Percentiles rank a stretch among this genome's conserved stretches.
phyloP scores from a whole-genome alignment of 2,888 invertebrate species.

The Leucania comma region DNA sequence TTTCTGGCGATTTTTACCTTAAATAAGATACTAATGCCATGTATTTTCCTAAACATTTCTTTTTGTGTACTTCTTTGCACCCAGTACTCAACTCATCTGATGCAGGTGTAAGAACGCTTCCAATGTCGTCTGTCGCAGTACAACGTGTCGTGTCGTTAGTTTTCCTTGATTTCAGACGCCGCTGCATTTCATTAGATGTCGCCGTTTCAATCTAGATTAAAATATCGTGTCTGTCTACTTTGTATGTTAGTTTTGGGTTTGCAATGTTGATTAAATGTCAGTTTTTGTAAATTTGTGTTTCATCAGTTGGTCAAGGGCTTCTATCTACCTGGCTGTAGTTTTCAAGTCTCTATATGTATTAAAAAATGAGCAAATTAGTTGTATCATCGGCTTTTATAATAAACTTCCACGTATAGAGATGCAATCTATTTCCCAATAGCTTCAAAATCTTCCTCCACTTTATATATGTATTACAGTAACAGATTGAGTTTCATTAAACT shows the following conservation, averaged over 20 bases:
- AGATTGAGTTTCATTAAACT: too few species aligned
- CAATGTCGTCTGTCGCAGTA: slow-evolving; percentile 59
- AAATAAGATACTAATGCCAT: neutral
- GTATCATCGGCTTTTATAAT: neutral
- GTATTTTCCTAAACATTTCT: neutral
- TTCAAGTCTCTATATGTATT: neutral
- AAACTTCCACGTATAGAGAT: neutral
- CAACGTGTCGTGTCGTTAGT: slow-evolving; percentile 56
- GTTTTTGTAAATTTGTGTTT: slow-evolving; percentile 29
- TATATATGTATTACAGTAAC: too few species aligned
- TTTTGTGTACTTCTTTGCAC: slow-evolving; percentile 46
- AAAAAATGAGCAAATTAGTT: neutral
- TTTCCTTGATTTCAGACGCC: slow-evolving; percentile 58
- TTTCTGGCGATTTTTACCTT: neutral
- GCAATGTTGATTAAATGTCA: slow-evolving; percentile 34
- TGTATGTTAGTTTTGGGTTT: slow-evolving; percentile 41
- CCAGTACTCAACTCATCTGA: slow-evolving; percentile 59
- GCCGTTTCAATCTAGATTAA: slow-evolving; percentile 45
- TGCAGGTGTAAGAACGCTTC: slow-evolving; percentile 65
- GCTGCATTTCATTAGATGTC: slow-evolving; percentile 55
- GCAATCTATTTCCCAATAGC: too few species aligned
- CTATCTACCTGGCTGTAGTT: neutral
- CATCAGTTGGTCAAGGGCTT: slow-evolving; percentile 1
- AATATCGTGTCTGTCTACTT: slow-evolving; percentile 44
- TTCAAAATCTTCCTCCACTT: too few species aligned